phyloP scores from a whole-genome alignment of 2,797 vertebrate species.

The Pteronotus mesoamericanus region DNA sequence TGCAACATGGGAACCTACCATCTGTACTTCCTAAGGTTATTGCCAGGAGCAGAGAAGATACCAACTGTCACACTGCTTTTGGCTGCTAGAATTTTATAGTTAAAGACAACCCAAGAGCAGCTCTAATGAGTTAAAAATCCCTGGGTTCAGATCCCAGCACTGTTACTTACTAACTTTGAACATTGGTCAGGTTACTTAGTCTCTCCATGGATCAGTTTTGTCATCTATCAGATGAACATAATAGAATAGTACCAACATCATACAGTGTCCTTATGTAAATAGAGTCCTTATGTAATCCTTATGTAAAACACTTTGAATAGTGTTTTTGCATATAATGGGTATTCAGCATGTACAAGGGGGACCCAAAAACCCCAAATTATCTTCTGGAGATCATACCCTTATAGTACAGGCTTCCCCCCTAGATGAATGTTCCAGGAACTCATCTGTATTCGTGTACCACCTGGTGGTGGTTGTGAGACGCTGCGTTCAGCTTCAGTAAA shows the following conservation, averaged over 20 bases:
- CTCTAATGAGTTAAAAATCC: background rate
- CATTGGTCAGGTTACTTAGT: background rate
- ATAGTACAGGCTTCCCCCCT: too few species aligned
- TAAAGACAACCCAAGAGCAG: background rate
- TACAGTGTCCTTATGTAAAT: background rate
- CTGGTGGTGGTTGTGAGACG: too few species aligned
- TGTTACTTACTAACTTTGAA: background rate
- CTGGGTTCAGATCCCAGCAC: background rate
- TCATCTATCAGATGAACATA: background rate
- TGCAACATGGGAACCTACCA: background rate
- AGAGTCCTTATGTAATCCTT: too few species aligned
- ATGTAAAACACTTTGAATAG: background rate
- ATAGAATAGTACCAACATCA: background rate
- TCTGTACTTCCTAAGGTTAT: background rate
- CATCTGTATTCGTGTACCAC: too few species aligned
- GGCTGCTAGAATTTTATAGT: background rate
- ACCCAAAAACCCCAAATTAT: background rate
- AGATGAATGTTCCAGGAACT: too few species aligned
- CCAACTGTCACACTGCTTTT: background rate
- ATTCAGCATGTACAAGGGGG: background rate
- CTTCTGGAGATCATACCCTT: background rate
- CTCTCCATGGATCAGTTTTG: background rate
- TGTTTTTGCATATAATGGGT: background rate
- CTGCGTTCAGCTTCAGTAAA: too few species aligned
- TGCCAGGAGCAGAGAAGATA: background rate